Evolutionary conservation across 2,888 invertebrate genomes (phyloP).

Genomic region (Cephus pygmeus): DNA sequence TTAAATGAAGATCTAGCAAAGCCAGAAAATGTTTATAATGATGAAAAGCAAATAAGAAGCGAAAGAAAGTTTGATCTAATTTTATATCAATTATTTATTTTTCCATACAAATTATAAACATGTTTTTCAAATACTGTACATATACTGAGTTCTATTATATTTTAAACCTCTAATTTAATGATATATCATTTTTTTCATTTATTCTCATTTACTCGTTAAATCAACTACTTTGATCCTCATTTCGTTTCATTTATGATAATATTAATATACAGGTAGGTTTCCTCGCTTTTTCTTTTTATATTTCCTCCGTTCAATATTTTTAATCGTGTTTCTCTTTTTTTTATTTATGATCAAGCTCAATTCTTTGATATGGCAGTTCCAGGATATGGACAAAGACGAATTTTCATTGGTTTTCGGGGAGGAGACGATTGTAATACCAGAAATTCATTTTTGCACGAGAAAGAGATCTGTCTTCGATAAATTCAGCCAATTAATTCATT

Average conservation of each 20-base stretch:
- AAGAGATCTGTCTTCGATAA: background rate
- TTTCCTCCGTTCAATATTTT: constrained; percentile 45
- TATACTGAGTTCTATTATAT: constrained; percentile 67
- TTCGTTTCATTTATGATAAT: constrained; percentile 63
- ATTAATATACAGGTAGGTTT: constrained; percentile 62
- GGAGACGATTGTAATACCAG: background rate
- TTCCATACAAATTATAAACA: constrained; percentile 88
- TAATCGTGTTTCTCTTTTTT: constrained; percentile 30
- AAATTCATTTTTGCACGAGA: background rate
- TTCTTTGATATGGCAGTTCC: constrained; percentile 76
- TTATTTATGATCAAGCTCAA: constrained; percentile 64
- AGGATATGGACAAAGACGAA: constrained; percentile 71
- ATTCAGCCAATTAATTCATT: background rate
- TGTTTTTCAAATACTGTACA: constrained; percentile 87
- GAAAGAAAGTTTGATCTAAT: constrained; percentile 23
- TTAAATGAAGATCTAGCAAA: background rate
- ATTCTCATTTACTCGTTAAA: constrained; percentile 63
- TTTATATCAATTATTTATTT: constrained; percentile 67
- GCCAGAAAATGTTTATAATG: background rate
- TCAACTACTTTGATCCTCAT: constrained; percentile 65
- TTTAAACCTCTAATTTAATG: constrained; percentile 67
- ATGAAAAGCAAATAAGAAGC: background rate
- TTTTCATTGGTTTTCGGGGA: background rate
- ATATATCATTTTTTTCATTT: constrained; percentile 67
- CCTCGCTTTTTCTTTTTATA: constrained; percentile 40